These are phyloP conservation scores for Alloplasta piceator DNA, from an alignment of 2,888 invertebrate species.

Conservation along the genomic window DNA sequence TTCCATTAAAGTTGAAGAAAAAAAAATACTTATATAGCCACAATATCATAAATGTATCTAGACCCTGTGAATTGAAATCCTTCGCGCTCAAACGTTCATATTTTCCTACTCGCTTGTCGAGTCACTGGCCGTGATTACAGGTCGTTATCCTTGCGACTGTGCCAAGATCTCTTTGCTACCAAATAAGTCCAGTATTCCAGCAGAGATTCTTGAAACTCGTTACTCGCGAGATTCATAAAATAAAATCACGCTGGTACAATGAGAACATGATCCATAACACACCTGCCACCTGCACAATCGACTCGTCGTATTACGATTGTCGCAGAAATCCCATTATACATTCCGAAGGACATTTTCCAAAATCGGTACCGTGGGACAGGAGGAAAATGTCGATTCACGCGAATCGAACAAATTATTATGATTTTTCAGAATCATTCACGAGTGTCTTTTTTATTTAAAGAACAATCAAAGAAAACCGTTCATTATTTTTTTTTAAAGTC, in stretches of 20 bases:
- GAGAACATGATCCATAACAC: constrained; percentile 16
- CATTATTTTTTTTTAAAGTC: too few species aligned
- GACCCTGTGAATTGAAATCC: background rate
- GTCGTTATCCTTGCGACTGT: background rate
- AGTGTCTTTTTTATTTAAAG: too few species aligned
- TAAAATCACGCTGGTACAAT: constrained; percentile 12
- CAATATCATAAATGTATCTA: background rate
- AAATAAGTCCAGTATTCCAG: constrained; percentile 41
- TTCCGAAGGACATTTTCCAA: constrained; percentile 30
- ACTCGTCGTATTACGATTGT: background rate
- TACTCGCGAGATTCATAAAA: constrained; percentile 9
- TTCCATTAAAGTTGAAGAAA: background rate
- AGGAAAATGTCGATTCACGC: background rate
- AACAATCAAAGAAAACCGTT: too few species aligned
- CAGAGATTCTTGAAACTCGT: constrained; percentile 7
- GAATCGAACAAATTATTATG: background rate
- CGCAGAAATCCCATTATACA: background rate
- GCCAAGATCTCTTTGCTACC: constrained; percentile 21
- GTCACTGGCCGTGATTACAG: constrained; percentile 13
- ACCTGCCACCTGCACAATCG: constrained; percentile 24
- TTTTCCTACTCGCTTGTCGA: constrained; percentile 23
- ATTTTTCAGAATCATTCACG: too few species aligned
- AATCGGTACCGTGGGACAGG: constrained; percentile 51
- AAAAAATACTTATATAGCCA: background rate
- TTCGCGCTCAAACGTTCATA: constrained; percentile 18